Base-by-base conservation (phyloP, 2,888 invertebrate genomes). In the Tolmerus cingulatus region DNA sequence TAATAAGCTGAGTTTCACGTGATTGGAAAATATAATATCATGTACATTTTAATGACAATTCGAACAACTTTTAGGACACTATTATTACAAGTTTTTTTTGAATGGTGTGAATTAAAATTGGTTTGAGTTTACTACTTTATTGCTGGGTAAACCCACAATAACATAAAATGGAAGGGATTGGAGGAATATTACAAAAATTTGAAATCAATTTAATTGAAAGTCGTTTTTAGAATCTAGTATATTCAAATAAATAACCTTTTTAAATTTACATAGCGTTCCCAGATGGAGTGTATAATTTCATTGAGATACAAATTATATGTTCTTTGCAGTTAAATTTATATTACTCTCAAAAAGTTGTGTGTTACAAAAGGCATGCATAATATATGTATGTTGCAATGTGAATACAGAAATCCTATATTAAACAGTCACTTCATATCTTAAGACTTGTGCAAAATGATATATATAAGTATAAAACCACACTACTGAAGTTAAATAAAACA, bases 201-300 rank as follows among this genome's bases (percentile, higher is more conserved):
- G 3, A 46, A 51, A 51, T 12, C 9, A 27, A 66, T n/a, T 19
- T 19, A 66, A 66, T 66, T 23, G 27, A 66, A 66, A 66, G 12
- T 1, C 23, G 2, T 14, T 57, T 82, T 82, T 37, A 57, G 57
- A 82, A 23, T 82, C 57, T 57, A 82, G 51, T 82, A 51, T 82
- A 82, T 82, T 82, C 66, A 82, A 82, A 82, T 82, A 82, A 82
- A 82, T 82, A 81, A 81, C 51, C 19, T 82, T 82, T 82, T 82
- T 51, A 82, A 66, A 57, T 82, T 14, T 82, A 82, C 66, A 82
- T 66, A 57, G 82, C 66, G 37, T 51, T 82, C 66, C 57, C 57
- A 51, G 37, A 82, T 82, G 82, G 82, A 82, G 82, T 82, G 82
- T 82, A 82, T 82, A 82, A 55, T 82, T 82, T 82, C 40, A 57